phyloP scores from a whole-genome alignment of 2,888 invertebrate genomes.

The Agonopterix subpropinquella region DNA sequence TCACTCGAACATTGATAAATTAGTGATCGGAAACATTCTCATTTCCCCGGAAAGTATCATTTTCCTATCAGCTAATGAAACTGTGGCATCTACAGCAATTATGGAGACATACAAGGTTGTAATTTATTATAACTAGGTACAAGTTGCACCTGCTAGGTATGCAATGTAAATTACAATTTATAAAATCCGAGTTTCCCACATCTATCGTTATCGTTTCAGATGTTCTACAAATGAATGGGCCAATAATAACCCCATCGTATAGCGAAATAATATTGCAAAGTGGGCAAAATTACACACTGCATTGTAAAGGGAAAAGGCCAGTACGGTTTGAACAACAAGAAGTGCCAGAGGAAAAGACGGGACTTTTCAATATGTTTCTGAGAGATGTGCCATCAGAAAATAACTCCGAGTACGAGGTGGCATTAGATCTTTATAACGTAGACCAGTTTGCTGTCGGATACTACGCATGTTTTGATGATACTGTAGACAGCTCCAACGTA shows the following conservation, averaged over 20 bases:
- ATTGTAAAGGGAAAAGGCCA: conserved; percentile 42
- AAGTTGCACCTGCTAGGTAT: too few species aligned
- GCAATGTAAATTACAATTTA: too few species aligned
- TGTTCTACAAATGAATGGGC: conserved; percentile 42
- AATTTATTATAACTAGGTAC: too few species aligned
- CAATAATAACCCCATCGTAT: conserved; percentile 42
- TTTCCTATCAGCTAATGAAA: conserved; percentile 8
- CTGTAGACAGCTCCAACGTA: conserved; percentile 37
- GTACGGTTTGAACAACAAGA: conserved; percentile 55
- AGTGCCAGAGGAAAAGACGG: conserved; percentile 41
- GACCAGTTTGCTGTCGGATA: conserved; percentile 67
- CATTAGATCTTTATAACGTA: conserved; percentile 60
- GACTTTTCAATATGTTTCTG: conserved; percentile 24
- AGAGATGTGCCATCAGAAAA: conserved; percentile 25
- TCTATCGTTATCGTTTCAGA: conserved; percentile 51
- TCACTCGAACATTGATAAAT: conserved; percentile 27
- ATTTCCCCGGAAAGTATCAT: conserved; percentile 2
- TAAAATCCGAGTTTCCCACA: too few species aligned
- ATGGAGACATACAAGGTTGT: too few species aligned
- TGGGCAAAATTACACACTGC: conserved; percentile 55
- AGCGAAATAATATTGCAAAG: conserved; percentile 53
- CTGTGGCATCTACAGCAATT: too few species aligned
- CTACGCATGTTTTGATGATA: conserved; percentile 71
- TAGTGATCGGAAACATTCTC: conserved; percentile 17
- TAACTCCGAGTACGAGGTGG: conserved; percentile 52